Conservation (phyloP, 2,113 vertebrate species). For the Gymnobelideus leadbeateri region DNA sequence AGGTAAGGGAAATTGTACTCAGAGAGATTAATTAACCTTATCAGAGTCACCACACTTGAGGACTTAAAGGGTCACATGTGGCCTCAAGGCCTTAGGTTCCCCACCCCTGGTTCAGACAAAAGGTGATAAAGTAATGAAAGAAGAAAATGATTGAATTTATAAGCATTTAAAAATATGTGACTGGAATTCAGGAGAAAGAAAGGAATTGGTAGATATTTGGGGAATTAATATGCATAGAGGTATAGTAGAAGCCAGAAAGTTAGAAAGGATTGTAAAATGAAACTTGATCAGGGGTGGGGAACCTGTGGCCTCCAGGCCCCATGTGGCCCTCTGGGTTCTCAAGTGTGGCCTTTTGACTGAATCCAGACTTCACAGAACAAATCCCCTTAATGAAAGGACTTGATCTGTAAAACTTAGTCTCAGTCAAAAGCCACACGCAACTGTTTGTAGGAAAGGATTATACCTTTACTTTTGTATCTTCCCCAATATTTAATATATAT, state of each 20-base stretch:
- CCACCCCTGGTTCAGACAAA: not conserved
- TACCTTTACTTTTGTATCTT: not conserved
- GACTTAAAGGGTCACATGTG: no score
- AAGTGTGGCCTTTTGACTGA: no score
- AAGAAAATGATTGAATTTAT: not conserved
- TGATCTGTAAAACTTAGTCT: no score
- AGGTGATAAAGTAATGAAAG: not conserved
- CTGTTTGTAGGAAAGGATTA: not conserved
- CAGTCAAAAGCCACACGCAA: not conserved
- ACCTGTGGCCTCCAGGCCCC: no score
- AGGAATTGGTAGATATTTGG: no score
- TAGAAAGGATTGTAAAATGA: not conserved
- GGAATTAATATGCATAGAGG: no score
- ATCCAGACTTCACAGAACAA: no score
- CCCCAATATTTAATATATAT: not conserved
- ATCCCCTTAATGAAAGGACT: no score
- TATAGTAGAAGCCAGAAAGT: no score
- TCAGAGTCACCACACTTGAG: not conserved
- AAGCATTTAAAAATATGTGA: not conserved
- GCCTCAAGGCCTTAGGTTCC: no score
- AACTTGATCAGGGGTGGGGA: not conserved
- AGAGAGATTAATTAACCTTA: not conserved
- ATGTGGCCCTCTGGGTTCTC: no score
- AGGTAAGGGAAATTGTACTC: not conserved
- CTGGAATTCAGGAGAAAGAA: no score